phyloP scores from a whole-genome alignment of 2,113 vertebrate species.

The Psittacara wagleri region DNA sequence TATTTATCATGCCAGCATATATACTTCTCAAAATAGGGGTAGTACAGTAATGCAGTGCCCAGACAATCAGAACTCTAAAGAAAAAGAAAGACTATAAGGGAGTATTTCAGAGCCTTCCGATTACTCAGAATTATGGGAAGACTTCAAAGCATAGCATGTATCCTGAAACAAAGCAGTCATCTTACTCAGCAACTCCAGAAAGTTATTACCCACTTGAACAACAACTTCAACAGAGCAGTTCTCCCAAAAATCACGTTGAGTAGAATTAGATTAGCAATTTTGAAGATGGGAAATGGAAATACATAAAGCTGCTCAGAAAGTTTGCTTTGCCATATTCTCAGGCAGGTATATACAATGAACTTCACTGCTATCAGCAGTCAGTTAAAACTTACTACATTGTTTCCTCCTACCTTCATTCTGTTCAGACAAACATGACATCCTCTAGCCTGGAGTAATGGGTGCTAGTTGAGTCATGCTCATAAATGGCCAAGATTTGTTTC shows the following conservation, averaged over 20 bases:
- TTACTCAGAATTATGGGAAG: not conserved
- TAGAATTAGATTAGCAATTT: not conserved
- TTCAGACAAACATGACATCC: not conserved
- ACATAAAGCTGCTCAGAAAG: not conserved
- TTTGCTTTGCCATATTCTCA: not conserved
- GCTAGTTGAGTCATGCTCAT: constrained; percentile 5
- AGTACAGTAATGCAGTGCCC: not conserved
- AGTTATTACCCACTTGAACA: not conserved
- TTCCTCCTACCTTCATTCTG: not conserved
- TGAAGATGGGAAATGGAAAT: not conserved
- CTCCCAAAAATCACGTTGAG: not conserved
- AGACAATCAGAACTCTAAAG: not conserved
- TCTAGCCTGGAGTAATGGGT: not conserved
- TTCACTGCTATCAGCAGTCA: not conserved
- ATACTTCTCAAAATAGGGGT: not conserved
- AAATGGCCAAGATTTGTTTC: not conserved
- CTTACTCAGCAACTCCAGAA: not conserved
- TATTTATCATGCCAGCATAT: not conserved
- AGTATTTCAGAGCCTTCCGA: not conserved
- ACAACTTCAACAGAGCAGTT: not conserved
- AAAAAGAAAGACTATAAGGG: not conserved
- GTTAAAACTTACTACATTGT: not conserved
- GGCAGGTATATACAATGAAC: not conserved
- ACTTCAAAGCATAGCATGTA: not conserved
- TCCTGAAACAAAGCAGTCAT: not conserved